A percentile compares a stretch with the other conserved stretches of the same genome.
phyloP scores from a whole-genome alignment of 2,888 invertebrate genomes.

The Quadriops clusia region DNA sequence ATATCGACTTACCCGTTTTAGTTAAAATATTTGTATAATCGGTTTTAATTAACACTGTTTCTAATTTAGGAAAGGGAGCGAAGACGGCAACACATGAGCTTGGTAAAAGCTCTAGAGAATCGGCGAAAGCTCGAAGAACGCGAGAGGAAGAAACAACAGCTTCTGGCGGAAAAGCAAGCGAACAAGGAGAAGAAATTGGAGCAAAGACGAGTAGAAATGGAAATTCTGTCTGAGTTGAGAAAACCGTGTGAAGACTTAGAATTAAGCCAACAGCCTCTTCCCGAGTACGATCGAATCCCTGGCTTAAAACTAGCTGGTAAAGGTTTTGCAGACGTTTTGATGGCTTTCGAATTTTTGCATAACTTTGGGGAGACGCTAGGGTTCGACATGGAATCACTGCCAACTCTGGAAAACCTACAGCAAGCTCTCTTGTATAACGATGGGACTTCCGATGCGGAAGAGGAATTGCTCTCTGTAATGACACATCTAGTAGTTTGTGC shows the following conservation, averaged over 20 bases:
- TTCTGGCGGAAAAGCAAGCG: slow-evolving; percentile 72
- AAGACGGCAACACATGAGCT: slow-evolving; percentile 78
- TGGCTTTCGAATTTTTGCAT: slow-evolving; percentile 93
- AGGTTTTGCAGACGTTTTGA: slow-evolving; percentile 83
- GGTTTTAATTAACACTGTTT: not conserved
- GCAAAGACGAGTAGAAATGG: slow-evolving; percentile 52
- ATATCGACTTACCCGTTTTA: slow-evolving; percentile 1
- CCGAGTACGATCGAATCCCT: slow-evolving; percentile 62
- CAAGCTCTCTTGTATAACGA: slow-evolving; percentile 60
- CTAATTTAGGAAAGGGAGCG: slow-evolving; percentile 67
- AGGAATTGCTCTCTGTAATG: slow-evolving; percentile 77
- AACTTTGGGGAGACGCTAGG: slow-evolving; percentile 93
- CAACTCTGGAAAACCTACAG: slow-evolving; percentile 77
- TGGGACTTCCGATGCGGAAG: slow-evolving; percentile 66
- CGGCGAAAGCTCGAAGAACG: slow-evolving; percentile 79
- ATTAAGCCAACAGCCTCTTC: slow-evolving; percentile 62
- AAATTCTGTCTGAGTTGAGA: slow-evolving; percentile 56
- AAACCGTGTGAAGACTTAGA: slow-evolving; percentile 90
- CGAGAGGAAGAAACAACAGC: slow-evolving; percentile 62
- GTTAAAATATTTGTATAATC: slow-evolving; percentile 6
- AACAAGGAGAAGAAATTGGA: slow-evolving; percentile 77
- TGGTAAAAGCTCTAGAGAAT: slow-evolving; percentile 78
- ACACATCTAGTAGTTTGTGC: slow-evolving; percentile 84
- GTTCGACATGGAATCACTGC: slow-evolving; percentile 80
- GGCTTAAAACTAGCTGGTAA: slow-evolving; percentile 57